These are phyloP conservation scores for Pachyrhynchus sulphureomaculatus DNA, from an alignment of 1,140 invertebrate genomes.

Conservation along the genomic window DNA sequence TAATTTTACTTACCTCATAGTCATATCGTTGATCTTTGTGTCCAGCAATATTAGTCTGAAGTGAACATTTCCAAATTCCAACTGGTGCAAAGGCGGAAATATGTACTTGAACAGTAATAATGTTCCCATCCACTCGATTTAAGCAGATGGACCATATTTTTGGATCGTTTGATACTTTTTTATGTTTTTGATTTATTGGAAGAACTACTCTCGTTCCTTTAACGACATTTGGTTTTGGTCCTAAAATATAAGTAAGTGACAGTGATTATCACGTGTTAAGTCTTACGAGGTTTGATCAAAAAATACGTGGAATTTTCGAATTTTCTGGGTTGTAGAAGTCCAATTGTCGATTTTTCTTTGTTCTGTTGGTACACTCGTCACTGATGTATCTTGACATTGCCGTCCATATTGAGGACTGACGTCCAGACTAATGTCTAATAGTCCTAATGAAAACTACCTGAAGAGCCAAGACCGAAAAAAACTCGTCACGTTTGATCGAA, in stretches of 20 bases:
- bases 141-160: slow-evolving; percentile 64
- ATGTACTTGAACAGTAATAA: slow-evolving; percentile 62
- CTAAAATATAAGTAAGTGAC: slow-evolving; percentile 46
- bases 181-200: slow-evolving; percentile 55
- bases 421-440: too few relatives aligned
- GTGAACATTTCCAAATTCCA: slow-evolving; percentile 68
- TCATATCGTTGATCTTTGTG: slow-evolving; percentile 56
- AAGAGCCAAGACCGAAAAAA: too few relatives aligned
- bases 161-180: slow-evolving; percentile 55
- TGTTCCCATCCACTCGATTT: slow-evolving; percentile 59
- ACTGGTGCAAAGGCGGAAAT: slow-evolving; percentile 63
- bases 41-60: slow-evolving; percentile 61
- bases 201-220: slow-evolving; percentile 65
- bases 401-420: too few relatives aligned
- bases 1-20: slow-evolving; percentile 53
- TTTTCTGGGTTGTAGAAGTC: too few relatives aligned
- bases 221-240: slow-evolving; percentile 63
- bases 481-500: too few relatives aligned
- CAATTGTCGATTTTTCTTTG: too few relatives aligned
- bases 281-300: too few relatives aligned
- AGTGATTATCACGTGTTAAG: slow-evolving; percentile 5
- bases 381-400: too few relatives aligned
- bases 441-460: too few relatives aligned
- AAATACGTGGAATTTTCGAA: too few relatives aligned
- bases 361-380: too few relatives aligned